Conservation (phyloP, 2,113 vertebrate species). For the Peromyscus californicus region DNA sequence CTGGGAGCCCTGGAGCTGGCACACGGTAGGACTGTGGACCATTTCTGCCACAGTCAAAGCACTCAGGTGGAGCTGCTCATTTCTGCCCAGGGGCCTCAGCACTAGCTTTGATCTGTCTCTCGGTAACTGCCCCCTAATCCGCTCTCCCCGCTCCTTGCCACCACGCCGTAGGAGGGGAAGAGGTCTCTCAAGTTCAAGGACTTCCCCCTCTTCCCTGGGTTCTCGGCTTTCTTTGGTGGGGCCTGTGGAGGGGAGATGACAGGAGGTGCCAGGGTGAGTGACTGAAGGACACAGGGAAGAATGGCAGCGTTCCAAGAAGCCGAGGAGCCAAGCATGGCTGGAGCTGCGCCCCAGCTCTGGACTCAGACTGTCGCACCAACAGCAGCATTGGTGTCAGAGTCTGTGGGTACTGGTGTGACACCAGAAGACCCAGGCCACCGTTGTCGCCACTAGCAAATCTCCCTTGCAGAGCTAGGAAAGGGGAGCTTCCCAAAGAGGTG, state of each 20-base stretch:
- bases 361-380: background rate
- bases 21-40: background rate
- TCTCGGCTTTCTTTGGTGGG: background rate
- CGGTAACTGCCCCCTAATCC: background rate
- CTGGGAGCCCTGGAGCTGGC: background rate
- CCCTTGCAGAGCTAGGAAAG: background rate
- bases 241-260: background rate
- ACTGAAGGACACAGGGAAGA: background rate
- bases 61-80: background rate
- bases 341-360: background rate
- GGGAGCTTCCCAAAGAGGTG: conserved; percentile 29
- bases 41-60: background rate
- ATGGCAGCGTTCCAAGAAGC: background rate
- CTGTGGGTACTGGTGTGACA: background rate
- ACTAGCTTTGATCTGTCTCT: background rate
- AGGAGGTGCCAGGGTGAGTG: background rate
- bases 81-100: background rate
- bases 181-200: background rate
- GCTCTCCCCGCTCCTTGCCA: background rate
- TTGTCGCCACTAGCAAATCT: background rate
- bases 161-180: background rate
- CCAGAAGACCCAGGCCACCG: background rate
- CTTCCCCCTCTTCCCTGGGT: background rate
- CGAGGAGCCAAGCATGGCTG: background rate
- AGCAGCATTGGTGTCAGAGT: background rate